Percentiles rank a stretch among this genome's conserved stretches.
Conservation (phyloP, 2,113 vertebrate species). For the Pongo pygmaeus region DNA sequence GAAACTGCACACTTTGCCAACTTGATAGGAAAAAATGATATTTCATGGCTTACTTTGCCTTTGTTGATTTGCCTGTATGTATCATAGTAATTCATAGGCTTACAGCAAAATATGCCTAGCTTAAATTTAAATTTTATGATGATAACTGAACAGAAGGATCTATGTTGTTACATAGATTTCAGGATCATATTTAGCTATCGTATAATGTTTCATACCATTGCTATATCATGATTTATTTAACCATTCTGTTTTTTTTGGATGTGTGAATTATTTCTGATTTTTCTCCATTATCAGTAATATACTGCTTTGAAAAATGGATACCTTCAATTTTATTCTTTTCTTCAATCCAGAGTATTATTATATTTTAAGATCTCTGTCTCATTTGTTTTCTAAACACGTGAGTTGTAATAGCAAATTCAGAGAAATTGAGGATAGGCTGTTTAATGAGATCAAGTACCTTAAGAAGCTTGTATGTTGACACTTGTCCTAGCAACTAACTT, state of each 20-base stretch:
- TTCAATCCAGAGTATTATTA: slow-evolving; percentile 7
- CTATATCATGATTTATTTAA: background rate
- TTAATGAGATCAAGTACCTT: slow-evolving; percentile 62
- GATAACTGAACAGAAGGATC: background rate
- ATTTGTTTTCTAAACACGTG: slow-evolving; percentile 48
- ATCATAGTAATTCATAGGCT: background rate
- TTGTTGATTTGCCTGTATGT: background rate
- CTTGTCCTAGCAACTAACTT: slow-evolving; percentile 78
- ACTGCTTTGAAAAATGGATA: background rate
- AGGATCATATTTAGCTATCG: background rate
- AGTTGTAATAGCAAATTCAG: slow-evolving; percentile 33
- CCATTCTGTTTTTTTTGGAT: slow-evolving; percentile 8
- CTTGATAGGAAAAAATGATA: slow-evolving; percentile 18
- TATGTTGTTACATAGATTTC: background rate
- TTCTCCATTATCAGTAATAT: background rate
- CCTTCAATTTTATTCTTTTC: slow-evolving; percentile 12
- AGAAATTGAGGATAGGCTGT: slow-evolving; percentile 38
- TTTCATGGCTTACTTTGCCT: slow-evolving; percentile 34
- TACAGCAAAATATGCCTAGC: background rate
- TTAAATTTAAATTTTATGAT: slow-evolving; percentile 39
- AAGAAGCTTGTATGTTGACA: slow-evolving; percentile 62
- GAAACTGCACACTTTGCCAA: background rate
- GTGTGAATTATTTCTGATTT: background rate
- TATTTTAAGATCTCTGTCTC: slow-evolving; percentile 53
- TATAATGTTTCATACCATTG: background rate